phyloP scores from a whole-genome alignment of 2,113 vertebrate genomes.

The Anser cygnoides region DNA sequence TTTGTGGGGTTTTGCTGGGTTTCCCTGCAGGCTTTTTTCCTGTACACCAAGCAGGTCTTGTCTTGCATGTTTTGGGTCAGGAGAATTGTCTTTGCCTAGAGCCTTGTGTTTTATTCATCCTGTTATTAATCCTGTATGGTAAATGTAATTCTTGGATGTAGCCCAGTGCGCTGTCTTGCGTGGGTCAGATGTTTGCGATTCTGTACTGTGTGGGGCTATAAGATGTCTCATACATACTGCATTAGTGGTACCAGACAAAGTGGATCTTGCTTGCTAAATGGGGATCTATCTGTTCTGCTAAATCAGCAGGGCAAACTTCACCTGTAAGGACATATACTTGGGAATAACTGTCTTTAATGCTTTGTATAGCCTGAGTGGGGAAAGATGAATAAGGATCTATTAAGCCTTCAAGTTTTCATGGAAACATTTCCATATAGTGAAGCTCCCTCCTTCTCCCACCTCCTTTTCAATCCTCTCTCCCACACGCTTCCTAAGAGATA shows the following conservation, averaged over 20 bases:
- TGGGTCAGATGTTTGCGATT: neutral
- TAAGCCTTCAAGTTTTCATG: slow-evolving; percentile 1
- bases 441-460: neutral
- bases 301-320: neutral
- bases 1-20: neutral
- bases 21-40: neutral
- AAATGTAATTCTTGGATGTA: neutral
- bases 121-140: neutral
- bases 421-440: slow-evolving; percentile 17
- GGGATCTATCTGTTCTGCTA: neutral
- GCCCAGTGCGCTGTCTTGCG: neutral
- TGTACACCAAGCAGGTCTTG: neutral
- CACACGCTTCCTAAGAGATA: neutral
- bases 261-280: neutral
- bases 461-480: slow-evolving; percentile 32
- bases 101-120: fast-evolving
- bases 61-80: neutral
- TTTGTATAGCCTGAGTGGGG: neutral
- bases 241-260: neutral
- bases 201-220: neutral
- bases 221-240: neutral
- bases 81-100: neutral
- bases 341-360: slow-evolving; percentile 24
- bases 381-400: neutral
- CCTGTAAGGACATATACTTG: neutral